phyloP scores from a whole-genome alignment of 2,113 vertebrate species.

The Setophaga petechia region DNA sequence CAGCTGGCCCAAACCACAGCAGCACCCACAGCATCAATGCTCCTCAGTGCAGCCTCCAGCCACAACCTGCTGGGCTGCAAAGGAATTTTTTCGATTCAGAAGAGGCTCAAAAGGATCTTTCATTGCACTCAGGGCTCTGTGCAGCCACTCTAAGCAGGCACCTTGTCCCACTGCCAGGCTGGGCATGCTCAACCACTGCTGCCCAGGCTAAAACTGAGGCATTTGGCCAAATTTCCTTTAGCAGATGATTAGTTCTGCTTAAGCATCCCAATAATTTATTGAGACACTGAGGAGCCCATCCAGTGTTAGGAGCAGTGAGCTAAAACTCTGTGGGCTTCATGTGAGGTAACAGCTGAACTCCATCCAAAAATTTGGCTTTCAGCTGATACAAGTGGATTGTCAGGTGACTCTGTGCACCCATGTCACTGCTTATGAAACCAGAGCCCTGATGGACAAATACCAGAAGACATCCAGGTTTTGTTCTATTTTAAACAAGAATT shows the following conservation, averaged over 20 bases:
- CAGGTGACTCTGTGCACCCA: background rate
- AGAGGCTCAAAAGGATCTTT: background rate
- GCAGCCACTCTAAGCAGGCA: background rate
- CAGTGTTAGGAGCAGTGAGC: background rate
- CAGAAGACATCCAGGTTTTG: background rate
- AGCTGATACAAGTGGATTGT: background rate
- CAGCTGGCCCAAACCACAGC: background rate
- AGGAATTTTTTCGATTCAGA: background rate
- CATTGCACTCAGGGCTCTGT: background rate
- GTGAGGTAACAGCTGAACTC: background rate
- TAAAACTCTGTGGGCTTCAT: background rate
- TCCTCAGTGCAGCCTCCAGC: background rate
- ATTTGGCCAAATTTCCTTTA: background rate
- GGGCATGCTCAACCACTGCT: background rate
- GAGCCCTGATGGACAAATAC: background rate
- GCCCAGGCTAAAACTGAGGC: background rate
- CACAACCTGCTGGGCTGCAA: background rate
- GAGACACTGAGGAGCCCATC: background rate
- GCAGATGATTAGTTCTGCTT: background rate
- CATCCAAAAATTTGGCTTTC: constrained; percentile 4
- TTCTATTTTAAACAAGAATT: constrained; percentile 42
- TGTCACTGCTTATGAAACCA: constrained; percentile 4
- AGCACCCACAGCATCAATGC: background rate
- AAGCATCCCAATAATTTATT: background rate
- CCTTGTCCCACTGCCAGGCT: background rate